Evolutionary conservation across 1,140 invertebrate species (phyloP).

Genomic region (Calephelis nemesis): DNA sequence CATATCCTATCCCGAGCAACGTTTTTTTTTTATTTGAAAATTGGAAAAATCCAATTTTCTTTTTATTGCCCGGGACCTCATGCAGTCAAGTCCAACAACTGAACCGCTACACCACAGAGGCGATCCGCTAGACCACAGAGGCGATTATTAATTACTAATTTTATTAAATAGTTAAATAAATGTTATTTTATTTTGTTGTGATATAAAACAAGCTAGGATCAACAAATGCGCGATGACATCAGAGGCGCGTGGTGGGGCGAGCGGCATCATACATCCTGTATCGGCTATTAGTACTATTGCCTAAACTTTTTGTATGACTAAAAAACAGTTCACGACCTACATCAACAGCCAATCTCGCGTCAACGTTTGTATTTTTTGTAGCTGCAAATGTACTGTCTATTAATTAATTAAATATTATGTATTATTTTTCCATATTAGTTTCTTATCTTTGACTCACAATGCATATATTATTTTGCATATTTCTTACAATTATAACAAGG

Average conservation of each 20-base stretch:
- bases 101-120: no score
- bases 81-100: no score
- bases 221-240: slow-evolving; percentile 45
- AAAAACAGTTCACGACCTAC: slow-evolving; percentile 68
- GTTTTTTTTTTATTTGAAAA: no score
- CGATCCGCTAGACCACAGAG: no score
- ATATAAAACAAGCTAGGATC: slow-evolving; percentile 19
- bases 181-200: background rate
- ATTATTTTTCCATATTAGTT: no score
- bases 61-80: no score
- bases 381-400: background rate
- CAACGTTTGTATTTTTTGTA: slow-evolving; percentile 17
- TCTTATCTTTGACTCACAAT: no score
- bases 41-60: no score
- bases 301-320: slow-evolving; percentile 54
- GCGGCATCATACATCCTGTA: slow-evolving; percentile 34
- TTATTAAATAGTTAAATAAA: background rate
- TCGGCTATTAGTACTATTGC: slow-evolving; percentile 30
- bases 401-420: background rate
- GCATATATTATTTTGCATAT: no score
- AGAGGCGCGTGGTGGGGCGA: slow-evolving; percentile 32
- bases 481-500: no score
- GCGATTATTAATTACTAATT: no score
- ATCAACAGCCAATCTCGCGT: slow-evolving; percentile 47
- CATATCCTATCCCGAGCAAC: no score